Evolutionary conservation across 2,888 invertebrate species (phyloP).

Genomic region (Acrobasis suavella): DNA sequence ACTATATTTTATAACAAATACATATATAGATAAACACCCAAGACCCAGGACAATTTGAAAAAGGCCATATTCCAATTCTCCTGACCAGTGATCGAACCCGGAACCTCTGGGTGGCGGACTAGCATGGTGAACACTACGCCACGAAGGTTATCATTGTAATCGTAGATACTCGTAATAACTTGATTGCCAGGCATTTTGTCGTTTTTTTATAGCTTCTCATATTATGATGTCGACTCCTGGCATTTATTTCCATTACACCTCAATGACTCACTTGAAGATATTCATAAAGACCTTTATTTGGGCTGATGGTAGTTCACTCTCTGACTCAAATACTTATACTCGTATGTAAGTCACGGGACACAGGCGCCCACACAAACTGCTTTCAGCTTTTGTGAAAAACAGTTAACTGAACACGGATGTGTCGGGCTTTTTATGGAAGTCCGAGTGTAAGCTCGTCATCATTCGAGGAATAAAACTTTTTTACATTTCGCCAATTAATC

Average conservation of each 20-base stretch:
- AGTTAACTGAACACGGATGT: constrained; percentile 13
- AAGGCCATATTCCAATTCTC: too few species aligned
- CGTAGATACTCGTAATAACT: too few species aligned
- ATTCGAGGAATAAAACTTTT: background rate
- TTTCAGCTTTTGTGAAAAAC: constrained; percentile 11
- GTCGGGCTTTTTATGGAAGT: constrained; percentile 10
- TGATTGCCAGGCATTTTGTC: too few species aligned
- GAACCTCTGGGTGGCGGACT: too few species aligned
- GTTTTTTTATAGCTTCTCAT: too few species aligned
- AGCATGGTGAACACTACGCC: too few species aligned
- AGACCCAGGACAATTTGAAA: too few species aligned
- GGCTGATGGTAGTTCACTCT: constrained; percentile 33
- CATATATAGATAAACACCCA: too few species aligned
- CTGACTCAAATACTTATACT: constrained; percentile 37
- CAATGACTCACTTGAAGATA: constrained; percentile 54
- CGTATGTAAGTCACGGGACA: constrained; percentile 36
- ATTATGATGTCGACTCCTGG: constrained; percentile 25
- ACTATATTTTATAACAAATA: too few species aligned
- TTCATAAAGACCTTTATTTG: constrained; percentile 47
- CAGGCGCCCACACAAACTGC: constrained; percentile 24
- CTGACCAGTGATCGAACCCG: too few species aligned
- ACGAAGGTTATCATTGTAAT: too few species aligned
- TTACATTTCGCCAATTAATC: background rate
- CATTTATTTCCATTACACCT: constrained; percentile 47
- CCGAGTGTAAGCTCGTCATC: background rate